Percentiles rank a stretch among this genome's conserved stretches.
These are phyloP conservation scores for Carollia perspicillata DNA, from an alignment of 2,113 vertebrate genomes.

Conservation along the genomic window DNA sequence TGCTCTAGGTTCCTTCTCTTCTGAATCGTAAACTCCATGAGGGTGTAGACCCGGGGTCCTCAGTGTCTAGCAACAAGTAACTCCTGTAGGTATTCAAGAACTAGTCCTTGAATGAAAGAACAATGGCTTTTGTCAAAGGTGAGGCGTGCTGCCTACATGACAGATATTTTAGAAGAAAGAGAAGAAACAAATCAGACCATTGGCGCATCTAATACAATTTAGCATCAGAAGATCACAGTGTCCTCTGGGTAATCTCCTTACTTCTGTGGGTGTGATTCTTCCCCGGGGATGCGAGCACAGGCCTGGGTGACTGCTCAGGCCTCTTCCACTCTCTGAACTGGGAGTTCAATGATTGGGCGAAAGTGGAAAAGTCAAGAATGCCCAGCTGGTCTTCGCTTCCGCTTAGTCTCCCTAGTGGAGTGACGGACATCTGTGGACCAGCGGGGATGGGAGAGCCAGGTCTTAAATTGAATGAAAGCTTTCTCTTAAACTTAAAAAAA, in stretches of 20 bases:
- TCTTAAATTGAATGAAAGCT: not conserved
- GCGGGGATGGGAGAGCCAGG: fast-evolving
- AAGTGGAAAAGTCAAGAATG: not conserved
- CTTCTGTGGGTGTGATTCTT: not conserved
- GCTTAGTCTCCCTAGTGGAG: too few species aligned
- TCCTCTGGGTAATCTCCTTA: not conserved
- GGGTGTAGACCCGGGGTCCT: fast-evolving
- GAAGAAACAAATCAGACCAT: not conserved
- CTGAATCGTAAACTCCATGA: not conserved
- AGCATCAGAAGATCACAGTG: not conserved
- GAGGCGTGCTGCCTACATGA: not conserved
- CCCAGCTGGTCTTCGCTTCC: not conserved
- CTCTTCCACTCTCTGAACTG: not conserved
- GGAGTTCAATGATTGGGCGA: not conserved
- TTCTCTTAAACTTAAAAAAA: not conserved
- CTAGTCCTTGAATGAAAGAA: not conserved
- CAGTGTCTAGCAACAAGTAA: not conserved
- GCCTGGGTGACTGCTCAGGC: not conserved
- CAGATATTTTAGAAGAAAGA: not conserved
- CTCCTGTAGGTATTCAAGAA: not conserved
- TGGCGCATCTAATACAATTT: not conserved
- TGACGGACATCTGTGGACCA: not conserved
- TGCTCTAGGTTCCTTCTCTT: not conserved
- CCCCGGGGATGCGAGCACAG: not conserved
- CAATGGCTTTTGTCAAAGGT: not conserved